Percentiles rank a stretch among this genome's conserved stretches.
Conservation (phyloP, 2,797 vertebrate genomes). For the Squalus acanthias region DNA sequence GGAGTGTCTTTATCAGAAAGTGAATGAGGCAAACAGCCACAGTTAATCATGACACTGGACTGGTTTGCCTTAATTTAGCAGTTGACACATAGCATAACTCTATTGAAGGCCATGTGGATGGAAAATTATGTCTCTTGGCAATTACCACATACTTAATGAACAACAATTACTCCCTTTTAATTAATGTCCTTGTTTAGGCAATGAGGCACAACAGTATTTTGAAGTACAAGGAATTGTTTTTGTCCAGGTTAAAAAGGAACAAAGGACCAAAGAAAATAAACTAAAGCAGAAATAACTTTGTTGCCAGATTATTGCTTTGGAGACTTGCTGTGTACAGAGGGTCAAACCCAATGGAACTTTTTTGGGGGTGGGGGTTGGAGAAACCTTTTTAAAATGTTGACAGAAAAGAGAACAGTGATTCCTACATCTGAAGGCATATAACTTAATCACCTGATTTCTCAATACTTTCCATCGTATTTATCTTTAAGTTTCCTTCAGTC, state of each 20-base stretch:
- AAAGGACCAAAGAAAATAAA: neutral
- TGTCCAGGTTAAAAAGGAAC: neutral
- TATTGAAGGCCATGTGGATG: too few relatives aligned
- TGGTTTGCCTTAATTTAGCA: neutral
- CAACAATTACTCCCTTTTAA: conserved; percentile 14
- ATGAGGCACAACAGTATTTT: neutral
- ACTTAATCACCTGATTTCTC: too few relatives aligned
- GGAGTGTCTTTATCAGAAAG: neutral
- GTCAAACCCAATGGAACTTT: neutral
- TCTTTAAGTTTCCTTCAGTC: neutral
- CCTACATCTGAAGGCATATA: too few relatives aligned
- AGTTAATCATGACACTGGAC: neutral
- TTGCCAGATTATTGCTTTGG: neutral
- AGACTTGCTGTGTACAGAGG: neutral
- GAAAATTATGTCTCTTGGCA: conserved; percentile 3
- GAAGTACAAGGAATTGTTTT: neutral
- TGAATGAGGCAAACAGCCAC: neutral
- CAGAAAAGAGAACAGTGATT: neutral
- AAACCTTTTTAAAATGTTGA: neutral
- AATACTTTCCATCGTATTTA: too few relatives aligned
- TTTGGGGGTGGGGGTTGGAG: neutral
- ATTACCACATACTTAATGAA: neutral
- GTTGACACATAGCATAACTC: neutral
- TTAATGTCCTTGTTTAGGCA: neutral
- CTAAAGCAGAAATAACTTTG: neutral